phyloP scores from a whole-genome alignment of 1,140 invertebrate genomes.

The Euglossa dilemma region DNA sequence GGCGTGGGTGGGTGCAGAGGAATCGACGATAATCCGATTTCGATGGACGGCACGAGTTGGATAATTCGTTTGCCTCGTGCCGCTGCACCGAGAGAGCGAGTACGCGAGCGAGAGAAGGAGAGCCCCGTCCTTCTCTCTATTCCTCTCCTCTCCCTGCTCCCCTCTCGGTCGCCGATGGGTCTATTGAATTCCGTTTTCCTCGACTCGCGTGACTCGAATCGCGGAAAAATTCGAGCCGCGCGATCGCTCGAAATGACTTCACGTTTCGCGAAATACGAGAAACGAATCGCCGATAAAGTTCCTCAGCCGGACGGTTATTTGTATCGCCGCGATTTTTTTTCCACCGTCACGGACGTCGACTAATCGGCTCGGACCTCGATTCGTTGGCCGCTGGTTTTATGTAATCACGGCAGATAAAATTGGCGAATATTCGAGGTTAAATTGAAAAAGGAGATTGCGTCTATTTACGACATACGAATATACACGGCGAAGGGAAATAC shows the following conservation, averaged over 20 bases:
- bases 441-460: too few species aligned
- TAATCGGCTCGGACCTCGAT: neutral
- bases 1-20: conserved; percentile 24
- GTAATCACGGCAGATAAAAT: neutral
- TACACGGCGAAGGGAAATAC: too few species aligned
- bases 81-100: neutral
- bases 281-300: conserved; percentile 12
- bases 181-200: conserved; percentile 45
- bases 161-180: neutral
- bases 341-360: neutral
- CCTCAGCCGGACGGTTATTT: neutral
- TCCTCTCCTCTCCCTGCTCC: neutral
- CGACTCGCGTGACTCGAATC: conserved; percentile 42
- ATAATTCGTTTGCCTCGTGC: conserved; percentile 57
- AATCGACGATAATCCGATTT: conserved; percentile 67
- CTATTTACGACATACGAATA: too few species aligned
- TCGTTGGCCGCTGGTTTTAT: neutral
- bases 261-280: neutral
- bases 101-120: neutral
- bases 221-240: conserved; percentile 11
- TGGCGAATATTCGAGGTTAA: neutral
- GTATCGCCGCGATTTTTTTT: neutral
- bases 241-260: conserved; percentile 16
- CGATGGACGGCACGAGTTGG: conserved; percentile 49
- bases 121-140: neutral